phyloP scores from a whole-genome alignment of 2,113 vertebrate genomes.

The Strigops habroptila region DNA sequence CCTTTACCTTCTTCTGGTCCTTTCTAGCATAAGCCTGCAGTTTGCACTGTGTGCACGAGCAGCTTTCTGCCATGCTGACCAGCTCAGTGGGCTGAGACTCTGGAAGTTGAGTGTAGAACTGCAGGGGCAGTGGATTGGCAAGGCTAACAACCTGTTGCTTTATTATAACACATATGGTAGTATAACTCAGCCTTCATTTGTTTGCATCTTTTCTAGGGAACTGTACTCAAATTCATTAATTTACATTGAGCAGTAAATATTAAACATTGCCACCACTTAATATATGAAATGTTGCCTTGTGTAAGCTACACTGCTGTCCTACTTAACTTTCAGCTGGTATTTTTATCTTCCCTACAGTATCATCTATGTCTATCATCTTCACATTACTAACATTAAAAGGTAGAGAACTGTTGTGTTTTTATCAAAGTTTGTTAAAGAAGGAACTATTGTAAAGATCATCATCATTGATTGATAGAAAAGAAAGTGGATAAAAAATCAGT shows the following conservation, averaged over 20 bases:
- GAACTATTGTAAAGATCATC: background rate
- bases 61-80: background rate
- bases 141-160: background rate
- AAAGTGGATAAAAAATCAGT: background rate
- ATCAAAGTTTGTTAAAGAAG: background rate
- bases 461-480: background rate
- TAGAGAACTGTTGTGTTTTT: background rate
- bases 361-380: background rate
- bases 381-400: background rate
- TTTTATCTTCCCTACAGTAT: background rate
- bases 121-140: background rate
- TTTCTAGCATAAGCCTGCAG: background rate
- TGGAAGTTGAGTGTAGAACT: background rate
- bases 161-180: background rate
- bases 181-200: background rate
- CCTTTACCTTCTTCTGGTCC: background rate
- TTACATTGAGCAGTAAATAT: background rate
- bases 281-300: background rate
- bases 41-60: background rate
- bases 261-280: background rate
- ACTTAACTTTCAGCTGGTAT: background rate
- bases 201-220: background rate
- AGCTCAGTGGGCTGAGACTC: background rate
- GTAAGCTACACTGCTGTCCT: background rate
- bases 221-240: background rate